A percentile compares a stretch with the other conserved stretches of the same genome.
Evolutionary conservation across 2,797 vertebrate species (phyloP).

Genomic region (Tympanoctomys barrerae): DNA sequence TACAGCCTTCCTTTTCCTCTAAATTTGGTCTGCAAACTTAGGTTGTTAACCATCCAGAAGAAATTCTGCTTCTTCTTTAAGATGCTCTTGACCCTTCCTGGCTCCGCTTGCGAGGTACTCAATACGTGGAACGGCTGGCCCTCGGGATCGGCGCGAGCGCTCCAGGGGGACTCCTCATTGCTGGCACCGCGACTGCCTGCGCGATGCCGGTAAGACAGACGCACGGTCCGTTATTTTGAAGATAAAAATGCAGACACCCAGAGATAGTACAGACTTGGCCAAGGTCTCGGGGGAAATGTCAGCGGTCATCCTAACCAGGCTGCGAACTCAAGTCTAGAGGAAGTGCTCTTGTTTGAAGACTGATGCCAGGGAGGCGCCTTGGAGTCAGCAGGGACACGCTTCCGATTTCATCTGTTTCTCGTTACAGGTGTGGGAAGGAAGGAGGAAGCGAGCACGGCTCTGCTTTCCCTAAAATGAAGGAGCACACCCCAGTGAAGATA

Average conservation of each 20-base stretch:
- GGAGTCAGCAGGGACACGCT: neutral
- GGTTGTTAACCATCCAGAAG: too few species aligned
- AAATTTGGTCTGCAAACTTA: too few species aligned
- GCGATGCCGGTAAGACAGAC: neutral
- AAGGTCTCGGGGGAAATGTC: neutral
- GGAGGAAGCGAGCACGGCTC: neutral
- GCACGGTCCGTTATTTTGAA: neutral
- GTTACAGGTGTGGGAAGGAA: neutral
- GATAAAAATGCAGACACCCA: neutral
- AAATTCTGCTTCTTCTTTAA: too few species aligned
- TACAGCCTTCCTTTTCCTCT: too few species aligned
- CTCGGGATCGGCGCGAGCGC: neutral
- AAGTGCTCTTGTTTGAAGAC: neutral
- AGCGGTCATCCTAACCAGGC: neutral
- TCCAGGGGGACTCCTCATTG: neutral
- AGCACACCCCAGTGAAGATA: neutral
- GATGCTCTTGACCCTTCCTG: neutral
- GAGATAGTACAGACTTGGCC: neutral
- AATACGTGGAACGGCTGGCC: neutral
- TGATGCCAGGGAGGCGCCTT: neutral
- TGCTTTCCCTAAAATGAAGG: neutral
- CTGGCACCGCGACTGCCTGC: rapidly evolving
- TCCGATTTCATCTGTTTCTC: neutral
- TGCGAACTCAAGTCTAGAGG: neutral
- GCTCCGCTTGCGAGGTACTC: neutral